Conservation (phyloP, 1,140 invertebrate genomes). For the Latrodectus geometricus region DNA sequence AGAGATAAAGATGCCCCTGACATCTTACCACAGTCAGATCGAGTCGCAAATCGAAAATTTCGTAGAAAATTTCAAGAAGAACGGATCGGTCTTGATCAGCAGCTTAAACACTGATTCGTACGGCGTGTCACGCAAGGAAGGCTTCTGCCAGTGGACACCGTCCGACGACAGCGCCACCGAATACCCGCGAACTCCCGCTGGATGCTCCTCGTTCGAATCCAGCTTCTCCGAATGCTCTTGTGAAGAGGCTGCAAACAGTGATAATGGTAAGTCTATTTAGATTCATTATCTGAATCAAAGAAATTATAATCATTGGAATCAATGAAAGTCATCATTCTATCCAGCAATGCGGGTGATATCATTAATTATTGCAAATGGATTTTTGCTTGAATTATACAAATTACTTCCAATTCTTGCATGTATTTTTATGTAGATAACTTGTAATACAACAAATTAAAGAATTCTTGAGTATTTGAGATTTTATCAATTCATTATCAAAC, state of each 20-base stretch:
- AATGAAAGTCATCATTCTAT: no score
- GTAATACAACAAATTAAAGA: no score
- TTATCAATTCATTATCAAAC: no score
- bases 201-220: constrained; percentile 40
- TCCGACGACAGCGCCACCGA: constrained; percentile 67
- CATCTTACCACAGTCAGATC: constrained; percentile 69
- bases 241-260: constrained; percentile 52
- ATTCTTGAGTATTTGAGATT: no score
- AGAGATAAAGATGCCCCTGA: constrained; percentile 51
- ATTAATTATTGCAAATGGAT: no score
- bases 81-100: constrained; percentile 59
- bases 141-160: constrained; percentile 45
- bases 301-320: no score
- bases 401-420: no score
- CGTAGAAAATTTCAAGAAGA: constrained; percentile 77
- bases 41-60: constrained; percentile 85
- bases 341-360: no score
- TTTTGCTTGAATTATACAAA: no score
- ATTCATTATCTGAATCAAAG: no score
- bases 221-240: constrained; percentile 46
- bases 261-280: neutral
- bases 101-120: constrained; percentile 43
- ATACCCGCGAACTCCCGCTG: constrained; percentile 71
- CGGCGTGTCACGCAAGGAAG: constrained; percentile 1
- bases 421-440: no score